Evolutionary conservation across 2,797 vertebrate genomes (phyloP), one percentile per base, ranked within the genome.

Genomic region (Botia almorhae): DNA sequence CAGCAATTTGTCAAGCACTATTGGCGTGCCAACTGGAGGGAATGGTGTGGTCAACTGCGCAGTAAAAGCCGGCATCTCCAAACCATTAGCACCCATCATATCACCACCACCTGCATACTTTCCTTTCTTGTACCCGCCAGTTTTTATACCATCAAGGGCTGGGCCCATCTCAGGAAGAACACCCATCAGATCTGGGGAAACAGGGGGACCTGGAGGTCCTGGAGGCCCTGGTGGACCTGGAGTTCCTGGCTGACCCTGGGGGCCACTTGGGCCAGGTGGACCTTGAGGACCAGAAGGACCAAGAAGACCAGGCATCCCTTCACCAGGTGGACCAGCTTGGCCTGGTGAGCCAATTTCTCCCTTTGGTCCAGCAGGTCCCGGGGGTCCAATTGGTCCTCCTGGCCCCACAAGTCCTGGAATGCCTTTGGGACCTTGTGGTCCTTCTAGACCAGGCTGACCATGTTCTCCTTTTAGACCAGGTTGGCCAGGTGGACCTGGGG

Each of bases 11-110:
- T 99, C 96, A 21, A 99, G 97, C 85, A 98, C 90, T 21, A 99
- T 93, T 0, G 98, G 96, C 48, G 94, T 93, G 33, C 95, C 96
- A 13, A 97, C 96, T 0, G 96, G 96, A 48, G 97, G 98, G 85
- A 98, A 99, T 0, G 98, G 96, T 1, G 94, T 95, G 2, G 96
- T 97, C 53, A 94, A 88, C 89, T 96, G 89, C 0, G 97, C 98
- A 0, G 98, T 99, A 82, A 99, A 99, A 0, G 97, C 98, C 0
- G 98, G 98, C 97, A 99, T 97, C 89, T 99, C 97, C 1, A 96
- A 92, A 0, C 92, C 95, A 87, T 65, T 93, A 61, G 84, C 86
- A 43, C 93, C 91, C 88, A 94, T 90, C 14, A 90, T 80, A 63
- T 94, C 89, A 16, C 90, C 90, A 53, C 87, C 87, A 55, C 89